Evolutionary conservation across 2,113 vertebrate genomes (phyloP), one percentile per base, ranked within the genome.

Genomic region (Petaurus breviceps): DNA sequence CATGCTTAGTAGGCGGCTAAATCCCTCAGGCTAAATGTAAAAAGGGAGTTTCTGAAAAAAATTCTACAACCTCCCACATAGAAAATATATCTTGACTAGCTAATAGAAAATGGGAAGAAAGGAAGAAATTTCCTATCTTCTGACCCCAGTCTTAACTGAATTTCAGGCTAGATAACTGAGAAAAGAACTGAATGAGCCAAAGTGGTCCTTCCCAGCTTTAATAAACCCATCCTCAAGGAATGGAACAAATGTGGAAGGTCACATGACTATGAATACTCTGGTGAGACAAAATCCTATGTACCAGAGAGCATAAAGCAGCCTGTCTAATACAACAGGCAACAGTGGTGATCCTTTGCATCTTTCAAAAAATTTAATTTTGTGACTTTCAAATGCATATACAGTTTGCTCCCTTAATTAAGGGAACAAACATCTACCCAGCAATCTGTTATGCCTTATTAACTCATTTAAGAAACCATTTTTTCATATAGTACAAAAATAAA

Each of bases 381-480:
- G 90, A 91, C n/a, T 91, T 92, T 95, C 51, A 47, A 96, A 68
- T 96, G 92, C 6, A 84, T 84, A 77, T 77, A 23, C 37, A 84
- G 92, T 77, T 95, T 94, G 94, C 94, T 94, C 96, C 96, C 92
- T 94, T 92, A 90, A 37, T 37, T 47, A 84, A 84, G 6, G 25
- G 50, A 52, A 92, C 52, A 95, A 96, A 93, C 52, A 96, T 37
- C 90, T 46, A 55, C 77, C 50, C 90, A 96, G 90, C 51, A 94
- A 96, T 94, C 91, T 95, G 93, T 95, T 47, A 95, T 51, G 91
- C 54, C 95, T 96, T 92, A 97, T 54, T 93, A 91, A 94, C 47
- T 96, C 93, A 96, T 50, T 77, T 94, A 84, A 46, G 25, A 96
- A 96, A 90, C 11, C 11, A 57, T 94, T 96, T 89, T 61, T 37